Conservation (phyloP, 2,113 vertebrate species). For the Otus sunia region DNA sequence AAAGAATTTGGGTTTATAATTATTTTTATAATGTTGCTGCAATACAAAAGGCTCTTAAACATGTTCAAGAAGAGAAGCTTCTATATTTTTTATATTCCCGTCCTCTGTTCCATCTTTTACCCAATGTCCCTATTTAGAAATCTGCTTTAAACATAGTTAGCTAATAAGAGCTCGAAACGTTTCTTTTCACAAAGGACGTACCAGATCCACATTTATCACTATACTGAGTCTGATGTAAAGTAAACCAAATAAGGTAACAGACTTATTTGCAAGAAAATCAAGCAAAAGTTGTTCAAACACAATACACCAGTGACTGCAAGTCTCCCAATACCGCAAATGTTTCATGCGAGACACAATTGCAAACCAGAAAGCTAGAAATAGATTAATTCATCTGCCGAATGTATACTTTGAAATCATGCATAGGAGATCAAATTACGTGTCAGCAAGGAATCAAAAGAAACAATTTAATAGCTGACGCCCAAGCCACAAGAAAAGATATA, state of each 20-base stretch:
- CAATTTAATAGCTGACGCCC: neutral
- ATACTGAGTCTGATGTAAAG: neutral
- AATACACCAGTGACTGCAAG: neutral
- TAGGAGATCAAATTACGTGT: constrained; percentile 5
- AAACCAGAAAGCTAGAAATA: constrained; percentile 6
- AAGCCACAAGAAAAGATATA: constrained; percentile 15
- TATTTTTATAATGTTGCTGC: neutral
- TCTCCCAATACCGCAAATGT: neutral
- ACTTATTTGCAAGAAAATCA: constrained; percentile 4
- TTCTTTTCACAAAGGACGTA: neutral
- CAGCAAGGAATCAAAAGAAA: constrained; percentile 27
- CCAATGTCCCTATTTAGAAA: neutral
- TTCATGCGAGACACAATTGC: neutral
- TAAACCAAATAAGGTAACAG: neutral
- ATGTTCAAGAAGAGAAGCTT: neutral
- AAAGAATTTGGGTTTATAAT: neutral
- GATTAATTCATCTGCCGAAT: neutral
- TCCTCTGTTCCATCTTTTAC: neutral
- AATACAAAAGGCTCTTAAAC: neutral
- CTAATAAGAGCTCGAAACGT: neutral
- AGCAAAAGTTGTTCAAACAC: neutral
- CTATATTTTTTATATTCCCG: neutral
- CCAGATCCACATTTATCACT: neutral
- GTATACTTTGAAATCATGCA: constrained; percentile 9
- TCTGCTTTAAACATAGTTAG: neutral